These are phyloP conservation scores for Alaudala cheleensis DNA, from an alignment of 2,113 vertebrate species.

Conservation along the genomic window DNA sequence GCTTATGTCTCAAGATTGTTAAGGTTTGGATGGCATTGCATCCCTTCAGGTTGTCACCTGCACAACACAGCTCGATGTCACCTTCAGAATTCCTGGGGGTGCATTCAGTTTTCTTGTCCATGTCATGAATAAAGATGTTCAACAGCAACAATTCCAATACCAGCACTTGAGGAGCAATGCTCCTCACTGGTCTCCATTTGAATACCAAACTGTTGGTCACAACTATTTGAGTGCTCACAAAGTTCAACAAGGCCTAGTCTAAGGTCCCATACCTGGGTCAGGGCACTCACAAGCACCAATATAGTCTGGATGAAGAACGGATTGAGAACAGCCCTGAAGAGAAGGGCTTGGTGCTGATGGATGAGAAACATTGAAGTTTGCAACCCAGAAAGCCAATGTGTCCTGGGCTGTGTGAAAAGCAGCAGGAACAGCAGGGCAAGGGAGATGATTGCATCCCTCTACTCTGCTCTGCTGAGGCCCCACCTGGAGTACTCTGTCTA, in stretches of 20 bases:
- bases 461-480: not conserved
- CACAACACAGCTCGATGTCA: no score
- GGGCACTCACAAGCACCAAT: not conserved
- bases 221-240: not conserved
- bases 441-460: not conserved
- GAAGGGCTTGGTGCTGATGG: not conserved
- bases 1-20: not conserved
- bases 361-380: not conserved
- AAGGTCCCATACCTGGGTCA: not conserved
- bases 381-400: not conserved
- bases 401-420: not conserved
- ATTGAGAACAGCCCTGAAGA: not conserved
- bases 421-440: fast-evolving
- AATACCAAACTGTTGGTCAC: not conserved
- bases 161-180: fast-evolving
- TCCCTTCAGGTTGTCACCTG: not conserved
- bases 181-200: not conserved
- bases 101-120: not conserved
- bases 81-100: not conserved
- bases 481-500: not conserved
- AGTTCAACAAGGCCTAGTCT: not conserved
- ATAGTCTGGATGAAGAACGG: not conserved
- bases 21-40: not conserved
- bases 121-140: not conserved
- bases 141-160: not conserved